Base-by-base conservation (phyloP, 2,113 vertebrate species). In the Alligator sinensis region DNA sequence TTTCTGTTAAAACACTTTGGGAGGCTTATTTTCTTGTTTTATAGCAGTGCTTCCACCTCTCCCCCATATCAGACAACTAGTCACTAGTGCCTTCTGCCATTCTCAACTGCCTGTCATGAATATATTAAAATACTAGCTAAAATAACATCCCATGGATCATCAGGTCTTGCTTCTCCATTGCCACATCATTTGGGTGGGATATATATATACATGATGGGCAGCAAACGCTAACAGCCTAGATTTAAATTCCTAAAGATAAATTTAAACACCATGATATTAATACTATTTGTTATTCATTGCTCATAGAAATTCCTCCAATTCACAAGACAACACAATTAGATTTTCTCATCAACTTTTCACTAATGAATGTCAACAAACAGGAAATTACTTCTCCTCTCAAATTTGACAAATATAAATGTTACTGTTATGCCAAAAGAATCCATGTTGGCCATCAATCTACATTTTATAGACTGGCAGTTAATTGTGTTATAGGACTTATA, bases 291-390 rank as follows among this genome's bases (percentile, higher is more conserved):
- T 84, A 19, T 5, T 91, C 80, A 17, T 64, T 55, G 6, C 55
- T 72, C 38, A 80, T 18, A 21, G 27, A 57, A 17, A 66, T 7
- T 10, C 18, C 11, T 63, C 22, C 5, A 4, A 15, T 38, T 58
- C 58, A 55, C 59, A 82, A 80, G 0, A 0, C 84, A 54, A 24
- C 0, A 0, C 57, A 24, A 82, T 84, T 27, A 55, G 18, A 47
- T 72, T 84, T 77, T 61, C 63, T 59, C 3, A 11, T 77, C 47
- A 78, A 3, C 70, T 76, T 78, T 54, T 30, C 60, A 19, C 18
- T 62, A 64, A 63, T 57, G 25, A 80, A 24, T n/a, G 22, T 0
- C 62, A 1, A 57, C 6, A 22, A 68, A 63, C 55, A 88, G 59
- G 70, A 77, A 54, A 55, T 77, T 47, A 38, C 18, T 72, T 34